Base-by-base conservation (phyloP, 37 sponge, comb jelly and placozoan genomes). In the Halichondria panicea region DNA sequence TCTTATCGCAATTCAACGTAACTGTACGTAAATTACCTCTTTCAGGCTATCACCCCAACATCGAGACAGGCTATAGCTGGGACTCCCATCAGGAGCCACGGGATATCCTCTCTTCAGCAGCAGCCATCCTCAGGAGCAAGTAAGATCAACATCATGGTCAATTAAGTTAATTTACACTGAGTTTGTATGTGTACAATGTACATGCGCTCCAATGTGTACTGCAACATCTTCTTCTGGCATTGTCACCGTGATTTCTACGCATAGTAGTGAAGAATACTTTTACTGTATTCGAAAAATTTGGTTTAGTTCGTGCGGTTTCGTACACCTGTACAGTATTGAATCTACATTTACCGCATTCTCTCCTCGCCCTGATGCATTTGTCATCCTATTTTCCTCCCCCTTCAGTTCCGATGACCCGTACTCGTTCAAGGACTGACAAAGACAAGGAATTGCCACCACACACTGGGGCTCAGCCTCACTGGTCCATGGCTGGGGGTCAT, bases 391-490 rank as follows among this genome's bases (percentile, higher is more conserved):
- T 60, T 24, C 15, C 35, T 33, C n/a, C n/a, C 6, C 13, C 1
- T 69, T 6, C 39, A 83, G 84, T 83, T 12, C 76, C 84, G 30
- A 83, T 83, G 84, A 83, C 67, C 22, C 60, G 84, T 18, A 83
- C 84, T 33, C 30, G 84, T 50, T 83, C 84, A 64, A 50, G 84
- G 25, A 75, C 37, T 66, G 84, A 83, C 15, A 80, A 71, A 27
- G 84, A 83, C 4, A 43, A 64, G n/a, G 53, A 64, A 24, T 12
- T 15, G 12, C 9, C 38, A 38, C 43, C 46, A 8, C n/a, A 9
- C 3, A 25, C 33, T 27, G 56, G 50, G 2, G 62, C 50, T 19
- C 63, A 62, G 50, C 8, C 22, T 1, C 58, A 28, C 15, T 30
- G 72, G 60, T 7, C 53, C 45, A 64, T 45, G 64, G 77, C 44